phyloP scores from a whole-genome alignment of 2,888 invertebrate species.

The Shargacucullia verbasci region DNA sequence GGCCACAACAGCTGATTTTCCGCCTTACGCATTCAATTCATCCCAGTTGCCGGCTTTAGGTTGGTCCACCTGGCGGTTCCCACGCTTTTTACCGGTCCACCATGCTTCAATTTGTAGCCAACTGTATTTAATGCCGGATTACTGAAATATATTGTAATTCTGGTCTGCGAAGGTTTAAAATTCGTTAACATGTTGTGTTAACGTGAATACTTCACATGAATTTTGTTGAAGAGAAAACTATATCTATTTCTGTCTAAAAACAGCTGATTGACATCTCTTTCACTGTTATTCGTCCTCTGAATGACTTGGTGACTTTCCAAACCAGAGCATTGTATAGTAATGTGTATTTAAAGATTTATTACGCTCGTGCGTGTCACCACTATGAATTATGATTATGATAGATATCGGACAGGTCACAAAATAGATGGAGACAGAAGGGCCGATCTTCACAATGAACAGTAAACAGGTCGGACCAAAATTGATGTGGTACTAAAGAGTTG shows the following conservation, averaged over 20 bases:
- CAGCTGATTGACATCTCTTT: slow-evolving; percentile 12
- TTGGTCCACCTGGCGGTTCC: too few relatives aligned
- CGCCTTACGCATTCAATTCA: too few relatives aligned
- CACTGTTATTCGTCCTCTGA: background rate
- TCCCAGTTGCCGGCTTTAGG: too few relatives aligned
- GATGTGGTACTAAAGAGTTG: too few relatives aligned
- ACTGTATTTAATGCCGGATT: too few relatives aligned
- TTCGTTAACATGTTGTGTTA: background rate
- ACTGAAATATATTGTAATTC: too few relatives aligned
- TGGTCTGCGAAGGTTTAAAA: too few relatives aligned
- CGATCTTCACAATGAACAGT: too few relatives aligned
- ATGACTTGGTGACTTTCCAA: slow-evolving; percentile 15
- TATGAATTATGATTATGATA: slow-evolving; percentile 10
- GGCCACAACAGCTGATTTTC: too few relatives aligned
- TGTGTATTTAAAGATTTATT: slow-evolving; percentile 23
- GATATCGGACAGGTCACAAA: slow-evolving; percentile 15
- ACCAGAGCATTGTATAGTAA: slow-evolving; percentile 4
- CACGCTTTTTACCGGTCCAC: too few relatives aligned
- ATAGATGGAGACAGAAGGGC: slow-evolving; percentile 3
- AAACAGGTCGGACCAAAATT: too few relatives aligned
- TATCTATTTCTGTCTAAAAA: slow-evolving; percentile 4
- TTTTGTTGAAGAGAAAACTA: slow-evolving; percentile 8
- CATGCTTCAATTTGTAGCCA: too few relatives aligned
- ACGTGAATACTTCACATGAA: background rate
- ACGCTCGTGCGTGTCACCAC: slow-evolving; percentile 25